Evolutionary conservation across 2,113 vertebrate genomes (phyloP), one percentile per base, ranked within the genome.

Genomic region (Psophia crepitans): DNA sequence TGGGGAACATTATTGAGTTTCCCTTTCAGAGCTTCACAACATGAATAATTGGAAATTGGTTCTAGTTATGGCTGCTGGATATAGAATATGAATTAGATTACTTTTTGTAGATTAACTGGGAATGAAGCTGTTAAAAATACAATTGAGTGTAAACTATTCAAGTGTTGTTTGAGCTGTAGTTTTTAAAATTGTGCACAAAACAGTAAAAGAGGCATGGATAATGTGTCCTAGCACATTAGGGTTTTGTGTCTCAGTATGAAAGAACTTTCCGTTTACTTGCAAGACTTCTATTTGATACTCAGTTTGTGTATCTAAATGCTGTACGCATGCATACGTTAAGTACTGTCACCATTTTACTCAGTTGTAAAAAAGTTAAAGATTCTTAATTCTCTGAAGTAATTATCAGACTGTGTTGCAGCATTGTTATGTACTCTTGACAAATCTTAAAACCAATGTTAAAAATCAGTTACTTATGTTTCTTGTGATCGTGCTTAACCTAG

Each of bases 271-370:
- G 3, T 41, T 70, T 64, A 12, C 37, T 68, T 63, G 73, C 21
- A 73, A 80, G 30, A 27, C 23, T 66, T 60, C 27, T 21, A 12
- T 69, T 57, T 2, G 1, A 15, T 28, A 12, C 15, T 43, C 46
- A 27, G 33, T 37, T 48, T 46, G 33, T 69, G 35, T 49, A 19
- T 18, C n/a, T 58, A 44, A 28, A 44, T 65, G 16, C 64, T 64
- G 15, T 35, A 24, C 2, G 0, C n/a, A 11, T 1, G 2, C 20
- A 2, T 22, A 23, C 11, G 19, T 32, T 35, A 76, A 44, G 30
- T 58, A 8, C 32, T 57, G 35, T 49, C 41, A 39, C 32, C 7
- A 54, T 54, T 69, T 35, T 26, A 27, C 51, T 57, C 35, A 18
- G 43, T n/a, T n/a, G 30, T 56, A 20, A 64, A 92, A 82, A 17